Conservation (phyloP, 2,797 vertebrate genomes). For the Rachycentron canadum region DNA sequence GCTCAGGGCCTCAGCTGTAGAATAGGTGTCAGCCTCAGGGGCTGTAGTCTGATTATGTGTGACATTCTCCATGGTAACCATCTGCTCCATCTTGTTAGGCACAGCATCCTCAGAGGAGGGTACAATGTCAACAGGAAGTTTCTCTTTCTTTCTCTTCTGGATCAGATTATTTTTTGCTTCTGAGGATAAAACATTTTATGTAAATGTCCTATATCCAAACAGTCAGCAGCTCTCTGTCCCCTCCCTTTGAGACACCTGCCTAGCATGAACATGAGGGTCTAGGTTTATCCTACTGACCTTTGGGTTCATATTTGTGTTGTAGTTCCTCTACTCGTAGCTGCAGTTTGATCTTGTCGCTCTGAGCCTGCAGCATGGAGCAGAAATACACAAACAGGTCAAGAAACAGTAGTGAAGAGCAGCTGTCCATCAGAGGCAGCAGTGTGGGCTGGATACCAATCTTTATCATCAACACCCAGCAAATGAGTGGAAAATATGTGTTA, state of each 20-base stretch:
- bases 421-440: too few species aligned
- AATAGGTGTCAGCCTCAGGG: background rate
- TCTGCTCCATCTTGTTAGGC: slow-evolving; percentile 13
- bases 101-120: slow-evolving; percentile 19
- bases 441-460: background rate
- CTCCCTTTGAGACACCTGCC: too few species aligned
- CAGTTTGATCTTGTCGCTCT: slow-evolving; percentile 93
- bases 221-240: background rate
- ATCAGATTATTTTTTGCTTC: slow-evolving; percentile 80
- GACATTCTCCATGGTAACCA: slow-evolving; percentile 17
- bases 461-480: background rate
- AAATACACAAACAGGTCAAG: background rate
- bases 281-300: slow-evolving; percentile 82
- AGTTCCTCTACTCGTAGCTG: slow-evolving; percentile 91
- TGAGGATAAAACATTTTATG: slow-evolving; percentile 60
- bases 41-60: background rate
- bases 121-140: slow-evolving; percentile 79
- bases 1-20: slow-evolving; percentile 15
- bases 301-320: slow-evolving; percentile 93
- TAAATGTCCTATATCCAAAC: background rate
- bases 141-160: slow-evolving; percentile 88
- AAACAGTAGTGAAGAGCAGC: background rate
- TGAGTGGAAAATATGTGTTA: too few species aligned
- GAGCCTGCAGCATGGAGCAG: slow-evolving; percentile 65
- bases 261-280: accelerated